phyloP scores from a whole-genome alignment of 2,113 vertebrate species.

The Perccottus glenii region DNA sequence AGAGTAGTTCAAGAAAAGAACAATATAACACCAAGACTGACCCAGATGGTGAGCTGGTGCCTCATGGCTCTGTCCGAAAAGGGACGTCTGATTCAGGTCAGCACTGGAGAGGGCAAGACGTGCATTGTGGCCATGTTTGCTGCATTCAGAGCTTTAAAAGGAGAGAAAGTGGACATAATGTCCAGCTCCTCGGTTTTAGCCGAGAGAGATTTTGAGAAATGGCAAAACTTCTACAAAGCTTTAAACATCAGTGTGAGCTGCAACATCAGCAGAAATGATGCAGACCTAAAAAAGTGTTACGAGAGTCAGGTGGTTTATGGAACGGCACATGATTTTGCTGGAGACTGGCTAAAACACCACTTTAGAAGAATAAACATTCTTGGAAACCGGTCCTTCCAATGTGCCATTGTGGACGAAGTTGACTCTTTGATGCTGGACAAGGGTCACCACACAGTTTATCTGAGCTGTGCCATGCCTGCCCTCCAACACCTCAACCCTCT shows the following conservation, averaged over 20 bases:
- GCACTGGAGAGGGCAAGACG: slow-evolving; percentile 73
- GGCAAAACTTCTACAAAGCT: not conserved
- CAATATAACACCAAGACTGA: slow-evolving; percentile 42
- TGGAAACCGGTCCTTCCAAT: slow-evolving; percentile 54
- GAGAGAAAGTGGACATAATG: slow-evolving; percentile 63
- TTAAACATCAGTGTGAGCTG: slow-evolving; percentile 41
- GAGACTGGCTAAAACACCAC: slow-evolving; percentile 53
- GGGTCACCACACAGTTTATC: slow-evolving; percentile 48
- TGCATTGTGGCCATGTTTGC: slow-evolving; percentile 76
- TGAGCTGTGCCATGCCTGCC: slow-evolving; percentile 48
- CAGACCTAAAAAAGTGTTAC: slow-evolving; percentile 43
- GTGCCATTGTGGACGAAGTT: slow-evolving; percentile 73
- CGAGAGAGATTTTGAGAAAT: slow-evolving; percentile 41
- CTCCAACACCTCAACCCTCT: slow-evolving; percentile 54
- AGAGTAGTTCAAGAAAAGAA: slow-evolving; percentile 16
- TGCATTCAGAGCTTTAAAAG: slow-evolving; percentile 47
- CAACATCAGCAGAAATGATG: slow-evolving; percentile 44
- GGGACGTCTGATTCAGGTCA: slow-evolving; percentile 61
- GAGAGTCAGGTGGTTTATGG: slow-evolving; percentile 70
- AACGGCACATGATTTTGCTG: slow-evolving; percentile 61
- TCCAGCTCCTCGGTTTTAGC: slow-evolving; percentile 68
- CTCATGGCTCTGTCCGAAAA: slow-evolving; percentile 63
- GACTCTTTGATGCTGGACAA: slow-evolving; percentile 74
- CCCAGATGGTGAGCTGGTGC: slow-evolving; percentile 74
- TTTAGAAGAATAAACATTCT: slow-evolving; percentile 50